A percentile compares a stretch with the other conserved stretches of the same genome.
Conservation (phyloP, 2,113 vertebrate species). For the Peromyscus maniculatus region DNA sequence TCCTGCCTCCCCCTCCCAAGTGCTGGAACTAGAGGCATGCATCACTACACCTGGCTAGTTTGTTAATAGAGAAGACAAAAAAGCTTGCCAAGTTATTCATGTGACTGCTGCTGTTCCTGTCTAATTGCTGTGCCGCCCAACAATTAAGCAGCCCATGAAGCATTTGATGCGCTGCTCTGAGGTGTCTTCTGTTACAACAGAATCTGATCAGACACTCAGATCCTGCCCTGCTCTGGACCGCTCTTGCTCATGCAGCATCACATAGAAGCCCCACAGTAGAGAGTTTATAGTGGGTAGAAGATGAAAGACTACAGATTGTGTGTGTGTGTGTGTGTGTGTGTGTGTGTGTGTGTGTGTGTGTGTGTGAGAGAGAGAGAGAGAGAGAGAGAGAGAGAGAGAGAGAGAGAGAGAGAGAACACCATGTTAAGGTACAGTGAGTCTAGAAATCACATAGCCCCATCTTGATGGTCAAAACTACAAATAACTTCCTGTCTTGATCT, state of each 20-base stretch:
- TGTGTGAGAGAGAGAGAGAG: neutral
- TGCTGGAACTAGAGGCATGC: neutral
- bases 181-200: neutral
- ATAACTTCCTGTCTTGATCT: neutral
- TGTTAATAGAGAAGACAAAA: neutral
- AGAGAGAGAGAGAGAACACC: neutral
- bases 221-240: neutral
- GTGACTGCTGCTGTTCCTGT: neutral
- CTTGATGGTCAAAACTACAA: neutral
- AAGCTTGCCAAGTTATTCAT: neutral
- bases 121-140: neutral
- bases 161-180: neutral
- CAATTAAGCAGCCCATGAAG: neutral
- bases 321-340: neutral
- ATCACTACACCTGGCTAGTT: neutral
- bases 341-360: neutral
- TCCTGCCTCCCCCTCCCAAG: too few species aligned
- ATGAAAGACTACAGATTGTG: neutral
- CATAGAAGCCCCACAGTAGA: neutral
- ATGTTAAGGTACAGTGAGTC: neutral
- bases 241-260: neutral
- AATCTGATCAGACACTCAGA: neutral
- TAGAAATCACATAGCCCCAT: neutral
- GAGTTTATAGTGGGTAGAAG: neutral
- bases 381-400: neutral